A percentile compares a stretch with the other conserved stretches of the same genome.
Evolutionary conservation across 2,797 vertebrate genomes (phyloP).

Genomic region (Pangasius mekongensis): DNA sequence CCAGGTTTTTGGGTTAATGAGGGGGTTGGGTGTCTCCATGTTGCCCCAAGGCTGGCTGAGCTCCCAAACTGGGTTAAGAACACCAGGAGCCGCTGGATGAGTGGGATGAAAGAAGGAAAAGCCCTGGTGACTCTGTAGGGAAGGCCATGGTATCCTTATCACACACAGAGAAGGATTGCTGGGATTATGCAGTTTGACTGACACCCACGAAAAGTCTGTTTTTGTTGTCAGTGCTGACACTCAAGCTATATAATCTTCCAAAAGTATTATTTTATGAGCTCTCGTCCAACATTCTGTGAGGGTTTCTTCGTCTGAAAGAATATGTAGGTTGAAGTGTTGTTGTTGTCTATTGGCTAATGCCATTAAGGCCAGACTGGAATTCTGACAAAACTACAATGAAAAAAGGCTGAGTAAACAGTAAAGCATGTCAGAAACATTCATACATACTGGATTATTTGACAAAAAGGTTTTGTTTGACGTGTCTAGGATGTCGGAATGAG

Average conservation of each 20-base stretch:
- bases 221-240: constrained; percentile 40
- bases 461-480: not conserved
- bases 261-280: constrained; percentile 35
- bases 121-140: constrained; percentile 35
- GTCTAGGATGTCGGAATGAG: not conserved
- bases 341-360: not conserved
- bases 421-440: too few relatives aligned
- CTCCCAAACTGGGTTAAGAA: constrained; percentile 57
- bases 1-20: constrained; percentile 53
- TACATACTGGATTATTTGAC: not conserved
- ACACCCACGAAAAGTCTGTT: constrained; percentile 44
- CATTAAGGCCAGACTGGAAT: not conserved
- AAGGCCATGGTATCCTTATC: constrained; percentile 41
- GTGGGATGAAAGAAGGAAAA: constrained; percentile 39
- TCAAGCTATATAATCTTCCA: constrained; percentile 5
- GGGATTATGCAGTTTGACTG: constrained; percentile 42
- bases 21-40: constrained; percentile 46
- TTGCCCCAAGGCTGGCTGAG: constrained; percentile 65
- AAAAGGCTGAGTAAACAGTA: not conserved
- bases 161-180: constrained; percentile 44
- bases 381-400: not conserved
- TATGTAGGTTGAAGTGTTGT: not conserved
- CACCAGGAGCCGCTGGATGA: constrained; percentile 27
- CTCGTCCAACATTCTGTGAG: not conserved
- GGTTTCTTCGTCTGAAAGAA: not conserved